phyloP scores from a whole-genome alignment of 2,113 vertebrate species.

The Camelus dromedarius region DNA sequence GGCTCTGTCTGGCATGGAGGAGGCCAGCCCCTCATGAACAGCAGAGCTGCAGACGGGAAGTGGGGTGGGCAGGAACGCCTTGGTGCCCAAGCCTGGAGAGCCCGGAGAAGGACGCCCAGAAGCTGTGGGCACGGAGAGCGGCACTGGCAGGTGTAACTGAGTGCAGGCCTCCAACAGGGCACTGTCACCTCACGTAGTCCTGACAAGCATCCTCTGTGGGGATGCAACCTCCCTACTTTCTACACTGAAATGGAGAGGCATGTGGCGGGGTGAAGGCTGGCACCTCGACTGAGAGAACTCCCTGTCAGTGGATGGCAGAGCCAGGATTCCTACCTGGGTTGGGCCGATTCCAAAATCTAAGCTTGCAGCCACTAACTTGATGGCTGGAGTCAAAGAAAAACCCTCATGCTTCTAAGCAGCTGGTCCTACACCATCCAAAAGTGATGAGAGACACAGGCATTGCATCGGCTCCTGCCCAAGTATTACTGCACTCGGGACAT shows the following conservation, averaged over 20 bases:
- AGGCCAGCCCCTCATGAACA: background rate
- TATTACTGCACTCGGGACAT: background rate
- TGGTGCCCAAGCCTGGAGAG: background rate
- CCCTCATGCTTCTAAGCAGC: background rate
- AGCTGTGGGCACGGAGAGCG: rapidly evolving
- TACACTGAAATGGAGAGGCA: rapidly evolving
- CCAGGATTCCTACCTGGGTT: background rate
- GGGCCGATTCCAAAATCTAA: background rate
- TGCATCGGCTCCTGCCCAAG: background rate
- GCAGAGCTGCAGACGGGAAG: background rate
- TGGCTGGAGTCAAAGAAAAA: background rate
- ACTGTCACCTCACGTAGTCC: background rate
- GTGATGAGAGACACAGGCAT: background rate
- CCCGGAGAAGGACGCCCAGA: background rate
- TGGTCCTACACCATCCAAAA: background rate
- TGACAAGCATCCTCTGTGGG: background rate
- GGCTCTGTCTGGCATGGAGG: background rate
- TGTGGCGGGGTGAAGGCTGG: background rate
- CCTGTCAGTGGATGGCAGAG: background rate
- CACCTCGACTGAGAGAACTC: background rate
- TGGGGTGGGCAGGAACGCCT: too few species aligned
- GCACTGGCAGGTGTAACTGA: background rate
- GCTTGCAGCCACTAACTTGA: background rate
- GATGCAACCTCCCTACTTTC: background rate
- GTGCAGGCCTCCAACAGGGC: rapidly evolving